Percentiles rank a stretch among this genome's conserved stretches.
Conservation (phyloP, 2,888 invertebrate species). For the Drosophila histrio region DNA sequence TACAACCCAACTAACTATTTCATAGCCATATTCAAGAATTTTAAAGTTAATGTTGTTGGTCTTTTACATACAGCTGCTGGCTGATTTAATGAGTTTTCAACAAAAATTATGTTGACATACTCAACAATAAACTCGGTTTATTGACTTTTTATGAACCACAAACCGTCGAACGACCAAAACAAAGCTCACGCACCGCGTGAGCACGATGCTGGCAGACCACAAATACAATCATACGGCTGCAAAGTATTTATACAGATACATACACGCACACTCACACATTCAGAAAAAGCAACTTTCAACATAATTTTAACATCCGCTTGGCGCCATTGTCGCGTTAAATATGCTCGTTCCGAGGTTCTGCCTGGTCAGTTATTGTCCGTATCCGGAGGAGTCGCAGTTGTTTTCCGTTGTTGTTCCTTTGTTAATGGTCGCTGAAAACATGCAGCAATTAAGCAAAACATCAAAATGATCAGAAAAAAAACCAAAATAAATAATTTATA, state of each 20-base stretch:
- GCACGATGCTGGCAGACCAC: conserved; percentile 32
- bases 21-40: neutral
- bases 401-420: conserved; percentile 26
- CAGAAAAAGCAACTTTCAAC: conserved; percentile 50
- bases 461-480: conserved; percentile 14
- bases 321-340: conserved; percentile 69
- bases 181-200: conserved; percentile 49
- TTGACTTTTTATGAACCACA: conserved; percentile 78
- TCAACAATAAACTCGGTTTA: conserved; percentile 69
- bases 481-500: conserved; percentile 3
- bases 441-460: conserved; percentile 54
- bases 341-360: conserved; percentile 35
- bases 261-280: conserved; percentile 11
- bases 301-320: conserved; percentile 73
- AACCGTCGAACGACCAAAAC: conserved; percentile 49
- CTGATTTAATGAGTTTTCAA: conserved; percentile 69
- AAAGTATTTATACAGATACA: conserved; percentile 16
- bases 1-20: conserved; percentile 13
- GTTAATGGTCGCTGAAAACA: conserved; percentile 46
- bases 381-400: conserved; percentile 22
- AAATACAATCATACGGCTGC: conserved; percentile 24
- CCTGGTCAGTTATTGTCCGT: conserved; percentile 38
- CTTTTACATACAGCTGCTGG: conserved; percentile 12
- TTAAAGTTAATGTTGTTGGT: conserved; percentile 22
- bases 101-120: conserved; percentile 66